Conservation (phyloP, 2,113 vertebrate genomes). For the Copsychus sechellarum region DNA sequence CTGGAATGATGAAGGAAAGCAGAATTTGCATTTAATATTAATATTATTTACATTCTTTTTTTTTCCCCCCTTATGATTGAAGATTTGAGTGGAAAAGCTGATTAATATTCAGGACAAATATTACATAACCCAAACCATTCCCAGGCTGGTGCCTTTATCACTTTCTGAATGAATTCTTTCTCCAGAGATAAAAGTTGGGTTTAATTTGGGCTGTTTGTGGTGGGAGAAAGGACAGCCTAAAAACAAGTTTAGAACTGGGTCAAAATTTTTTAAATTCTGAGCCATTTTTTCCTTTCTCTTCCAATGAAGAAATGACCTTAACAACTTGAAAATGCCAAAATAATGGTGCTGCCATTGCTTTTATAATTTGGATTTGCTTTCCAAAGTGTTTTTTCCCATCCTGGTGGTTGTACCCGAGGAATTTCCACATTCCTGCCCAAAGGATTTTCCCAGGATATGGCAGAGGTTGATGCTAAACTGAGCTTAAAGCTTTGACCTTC, state of each 20-base stretch:
- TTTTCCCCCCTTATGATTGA: background rate
- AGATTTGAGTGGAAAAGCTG: background rate
- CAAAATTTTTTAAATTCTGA: background rate
- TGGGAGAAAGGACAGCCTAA: background rate
- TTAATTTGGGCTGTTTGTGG: background rate
- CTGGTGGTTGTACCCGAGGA: background rate
- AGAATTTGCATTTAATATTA: background rate
- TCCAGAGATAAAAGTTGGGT: background rate
- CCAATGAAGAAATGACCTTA: background rate
- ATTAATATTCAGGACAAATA: conserved; percentile 21
- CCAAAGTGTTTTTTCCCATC: background rate
- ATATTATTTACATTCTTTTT: background rate
- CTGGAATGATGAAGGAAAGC: background rate
- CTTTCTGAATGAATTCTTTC: background rate
- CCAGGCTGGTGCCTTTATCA: background rate
- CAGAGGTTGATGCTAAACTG: too few species aligned
- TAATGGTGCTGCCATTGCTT: rapidly evolving
- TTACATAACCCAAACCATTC: background rate
- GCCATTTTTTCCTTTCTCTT: background rate
- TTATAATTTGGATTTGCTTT: background rate
- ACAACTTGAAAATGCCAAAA: background rate
- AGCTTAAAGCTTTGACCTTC: background rate
- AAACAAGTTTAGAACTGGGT: background rate
- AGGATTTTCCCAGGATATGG: background rate
- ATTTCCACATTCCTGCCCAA: too few species aligned